Evolutionary conservation across 2,888 invertebrate genomes (phyloP).

Genomic region (Ecdyonurus torrentis): DNA sequence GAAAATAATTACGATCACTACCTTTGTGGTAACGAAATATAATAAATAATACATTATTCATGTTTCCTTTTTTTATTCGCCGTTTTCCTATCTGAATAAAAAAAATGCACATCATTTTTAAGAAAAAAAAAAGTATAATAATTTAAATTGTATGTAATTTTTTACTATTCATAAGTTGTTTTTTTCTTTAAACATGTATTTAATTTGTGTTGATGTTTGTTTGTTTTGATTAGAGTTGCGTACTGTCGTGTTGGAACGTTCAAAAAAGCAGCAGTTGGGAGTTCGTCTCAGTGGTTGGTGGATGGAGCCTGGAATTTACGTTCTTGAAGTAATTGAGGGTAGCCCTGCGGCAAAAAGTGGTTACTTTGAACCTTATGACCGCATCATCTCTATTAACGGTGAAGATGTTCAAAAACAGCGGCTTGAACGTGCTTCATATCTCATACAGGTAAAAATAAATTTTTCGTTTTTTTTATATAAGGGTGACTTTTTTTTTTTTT

Average conservation of each 20-base stretch:
- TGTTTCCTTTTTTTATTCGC: too few relatives aligned
- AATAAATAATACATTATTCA: too few relatives aligned
- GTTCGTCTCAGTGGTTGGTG: conserved; percentile 19
- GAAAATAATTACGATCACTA: too few relatives aligned
- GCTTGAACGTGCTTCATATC: conserved; percentile 27
- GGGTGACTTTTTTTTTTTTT: too few relatives aligned
- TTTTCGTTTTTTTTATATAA: too few relatives aligned
- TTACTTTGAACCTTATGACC: conserved; percentile 27
- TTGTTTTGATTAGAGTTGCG: conserved; percentile 21
- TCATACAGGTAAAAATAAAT: conserved; percentile 19
- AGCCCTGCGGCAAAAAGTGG: conserved; percentile 27
- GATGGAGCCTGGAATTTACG: conserved; percentile 19
- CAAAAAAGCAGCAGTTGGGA: conserved; percentile 25
- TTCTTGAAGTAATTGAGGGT: conserved; percentile 22
- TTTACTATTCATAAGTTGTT: too few relatives aligned
- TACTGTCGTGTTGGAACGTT: conserved; percentile 25
- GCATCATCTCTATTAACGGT: conserved; percentile 29
- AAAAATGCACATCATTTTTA: too few relatives aligned
- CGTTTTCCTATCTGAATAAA: too few relatives aligned
- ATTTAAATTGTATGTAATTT: too few relatives aligned
- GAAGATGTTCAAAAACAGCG: conserved; percentile 25
- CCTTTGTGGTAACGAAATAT: too few relatives aligned
- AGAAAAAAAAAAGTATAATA: too few relatives aligned
- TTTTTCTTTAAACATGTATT: too few relatives aligned
- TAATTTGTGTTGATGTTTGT: neutral